These are phyloP conservation scores for Amblyornis subalaris DNA, from an alignment of 2,113 vertebrate genomes.

Conservation along the genomic window DNA sequence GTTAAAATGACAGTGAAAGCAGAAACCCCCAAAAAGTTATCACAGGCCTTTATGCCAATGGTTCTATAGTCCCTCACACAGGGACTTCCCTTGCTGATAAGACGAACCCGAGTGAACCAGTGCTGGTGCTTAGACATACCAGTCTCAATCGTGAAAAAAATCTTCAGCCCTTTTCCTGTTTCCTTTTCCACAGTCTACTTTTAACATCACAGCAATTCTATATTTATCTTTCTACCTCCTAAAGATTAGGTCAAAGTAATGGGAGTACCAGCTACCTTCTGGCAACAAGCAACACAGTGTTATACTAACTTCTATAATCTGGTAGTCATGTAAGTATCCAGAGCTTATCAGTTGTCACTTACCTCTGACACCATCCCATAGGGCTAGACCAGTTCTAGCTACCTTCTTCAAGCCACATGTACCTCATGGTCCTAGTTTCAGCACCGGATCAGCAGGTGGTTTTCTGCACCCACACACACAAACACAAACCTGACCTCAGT, in stretches of 20 bases:
- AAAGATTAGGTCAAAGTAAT: background rate
- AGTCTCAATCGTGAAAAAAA: background rate
- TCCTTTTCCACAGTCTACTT: background rate
- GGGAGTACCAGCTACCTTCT: background rate
- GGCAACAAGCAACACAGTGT: background rate
- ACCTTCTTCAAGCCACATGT: background rate
- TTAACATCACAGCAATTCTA: background rate
- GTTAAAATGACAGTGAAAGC: background rate
- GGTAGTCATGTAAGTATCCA: background rate
- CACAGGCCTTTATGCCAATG: background rate
- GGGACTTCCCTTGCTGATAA: background rate
- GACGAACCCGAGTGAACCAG: background rate
- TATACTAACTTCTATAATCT: background rate
- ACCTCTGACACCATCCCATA: background rate
- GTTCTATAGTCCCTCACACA: background rate
- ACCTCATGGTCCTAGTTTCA: background rate
- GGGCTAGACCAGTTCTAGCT: background rate
- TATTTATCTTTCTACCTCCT: background rate
- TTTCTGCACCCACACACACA: background rate
- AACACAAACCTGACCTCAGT: background rate
- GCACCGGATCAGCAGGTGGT: background rate
- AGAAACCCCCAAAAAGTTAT: background rate
- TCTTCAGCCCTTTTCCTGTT: background rate
- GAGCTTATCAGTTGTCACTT: background rate
- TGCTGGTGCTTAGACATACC: background rate